Evolutionary conservation across 2,797 vertebrate species (phyloP).

Genomic region (Poliocrania exsul): DNA sequence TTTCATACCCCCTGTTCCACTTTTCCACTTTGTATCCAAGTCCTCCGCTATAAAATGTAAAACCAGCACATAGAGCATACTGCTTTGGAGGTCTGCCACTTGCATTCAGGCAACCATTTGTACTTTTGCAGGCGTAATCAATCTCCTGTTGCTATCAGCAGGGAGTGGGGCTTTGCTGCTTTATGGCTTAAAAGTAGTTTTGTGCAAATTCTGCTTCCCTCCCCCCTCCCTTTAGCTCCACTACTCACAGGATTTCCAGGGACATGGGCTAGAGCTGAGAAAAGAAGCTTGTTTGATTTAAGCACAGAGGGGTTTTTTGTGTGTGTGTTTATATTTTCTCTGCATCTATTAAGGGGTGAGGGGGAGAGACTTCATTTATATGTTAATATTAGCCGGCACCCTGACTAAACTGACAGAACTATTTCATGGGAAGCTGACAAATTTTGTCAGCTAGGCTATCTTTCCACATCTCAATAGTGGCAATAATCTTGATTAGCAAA

Average conservation of each 20-base stretch:
- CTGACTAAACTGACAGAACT: slow-evolving; percentile 83
- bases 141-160: slow-evolving; percentile 89
- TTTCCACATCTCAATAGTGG: slow-evolving; percentile 84
- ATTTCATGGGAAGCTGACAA: slow-evolving; percentile 88
- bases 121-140: slow-evolving; percentile 87
- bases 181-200: slow-evolving; percentile 79
- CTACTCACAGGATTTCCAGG: slow-evolving; percentile 72
- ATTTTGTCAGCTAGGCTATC: slow-evolving; percentile 83
- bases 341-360: slow-evolving; percentile 76
- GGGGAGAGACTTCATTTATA: slow-evolving; percentile 85
- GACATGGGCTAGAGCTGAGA: slow-evolving; percentile 59
- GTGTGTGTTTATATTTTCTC: slow-evolving; percentile 84
- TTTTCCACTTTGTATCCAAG: slow-evolving; percentile 49
- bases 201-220: slow-evolving; percentile 73
- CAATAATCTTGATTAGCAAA: slow-evolving; percentile 90
- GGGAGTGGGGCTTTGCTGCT: slow-evolving; percentile 84
- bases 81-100: slow-evolving; percentile 75
- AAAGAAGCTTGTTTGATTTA: slow-evolving; percentile 77
- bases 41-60: slow-evolving; percentile 60
- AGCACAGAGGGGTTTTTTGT: slow-evolving; percentile 67
- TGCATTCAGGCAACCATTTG: slow-evolving; percentile 86
- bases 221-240: slow-evolving; percentile 51
- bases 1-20: slow-evolving; percentile 38
- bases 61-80: slow-evolving; percentile 52
- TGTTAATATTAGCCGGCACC: slow-evolving; percentile 84